These are phyloP conservation scores for Archivesica marissinica DNA, from an alignment of 1,140 invertebrate species.

Conservation along the genomic window DNA sequence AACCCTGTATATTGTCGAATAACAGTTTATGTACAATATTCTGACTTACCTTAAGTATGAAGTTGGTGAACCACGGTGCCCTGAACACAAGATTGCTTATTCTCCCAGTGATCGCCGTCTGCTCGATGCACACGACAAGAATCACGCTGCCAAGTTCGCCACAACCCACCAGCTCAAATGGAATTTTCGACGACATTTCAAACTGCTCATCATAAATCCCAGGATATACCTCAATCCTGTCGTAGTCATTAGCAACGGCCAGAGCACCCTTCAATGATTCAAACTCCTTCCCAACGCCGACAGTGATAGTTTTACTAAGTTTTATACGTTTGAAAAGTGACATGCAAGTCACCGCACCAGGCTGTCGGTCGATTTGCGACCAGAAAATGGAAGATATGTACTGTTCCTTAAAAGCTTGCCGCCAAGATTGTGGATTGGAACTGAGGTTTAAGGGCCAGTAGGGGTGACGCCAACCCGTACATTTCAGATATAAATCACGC, in stretches of 20 bases:
- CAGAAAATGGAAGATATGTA: conserved; percentile 73
- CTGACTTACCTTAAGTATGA: conserved; percentile 78
- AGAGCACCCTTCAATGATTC: conserved; percentile 77
- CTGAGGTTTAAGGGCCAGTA: conserved; percentile 77
- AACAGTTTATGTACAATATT: too few species aligned
- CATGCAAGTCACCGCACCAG: conserved; percentile 68
- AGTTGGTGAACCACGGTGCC: conserved; percentile 80
- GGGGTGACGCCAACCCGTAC: conserved; percentile 77
- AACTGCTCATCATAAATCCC: conserved; percentile 82
- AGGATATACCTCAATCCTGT: conserved; percentile 77
- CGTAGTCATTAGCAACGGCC: conserved; percentile 76
- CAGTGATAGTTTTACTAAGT: conserved; percentile 72
- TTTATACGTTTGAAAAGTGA: conserved; percentile 70
- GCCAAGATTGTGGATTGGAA: conserved; percentile 77
- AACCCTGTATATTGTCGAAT: too few species aligned
- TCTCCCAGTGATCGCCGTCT: conserved; percentile 74
- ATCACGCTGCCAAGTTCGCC: conserved; percentile 80
- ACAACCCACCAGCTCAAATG: conserved; percentile 78
- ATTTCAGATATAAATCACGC: conserved; percentile 75
- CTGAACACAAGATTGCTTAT: conserved; percentile 79
- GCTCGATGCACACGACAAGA: conserved; percentile 78
- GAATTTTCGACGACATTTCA: conserved; percentile 80
- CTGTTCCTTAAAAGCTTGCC: conserved; percentile 74
- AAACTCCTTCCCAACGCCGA: conserved; percentile 74
- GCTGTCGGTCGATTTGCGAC: conserved; percentile 64